Evolutionary conservation across 1,140 invertebrate genomes (phyloP).

Genomic region (Sycobia sp.): DNA sequence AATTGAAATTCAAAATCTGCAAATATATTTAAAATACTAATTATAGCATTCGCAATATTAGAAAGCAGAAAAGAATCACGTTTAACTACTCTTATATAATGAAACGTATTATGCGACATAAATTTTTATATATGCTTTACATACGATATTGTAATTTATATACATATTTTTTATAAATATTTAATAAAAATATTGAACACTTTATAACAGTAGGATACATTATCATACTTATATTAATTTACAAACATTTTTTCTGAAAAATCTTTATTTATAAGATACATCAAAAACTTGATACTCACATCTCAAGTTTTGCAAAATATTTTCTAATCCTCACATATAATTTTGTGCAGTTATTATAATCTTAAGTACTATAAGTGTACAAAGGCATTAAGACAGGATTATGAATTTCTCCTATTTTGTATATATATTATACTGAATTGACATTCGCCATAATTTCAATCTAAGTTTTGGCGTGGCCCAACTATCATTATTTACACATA

Average conservation of each 20-base stretch:
- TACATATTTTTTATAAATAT: slow-evolving; percentile 62
- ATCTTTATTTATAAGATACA: slow-evolving; percentile 41
- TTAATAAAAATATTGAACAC: slow-evolving; percentile 53
- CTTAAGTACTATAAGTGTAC: slow-evolving; percentile 40
- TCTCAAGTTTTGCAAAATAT: slow-evolving; percentile 27
- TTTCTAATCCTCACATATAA: slow-evolving; percentile 37
- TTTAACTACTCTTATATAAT: too few species aligned
- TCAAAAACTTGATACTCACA: slow-evolving; percentile 35
- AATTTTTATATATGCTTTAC: slow-evolving; percentile 50
- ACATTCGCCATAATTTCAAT: slow-evolving; percentile 4
- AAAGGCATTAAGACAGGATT: slow-evolving; percentile 26
- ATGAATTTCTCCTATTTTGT: slow-evolving; percentile 11
- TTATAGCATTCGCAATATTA: too few species aligned
- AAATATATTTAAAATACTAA: too few species aligned
- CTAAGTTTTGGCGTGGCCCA: neutral
- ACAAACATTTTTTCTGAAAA: slow-evolving; percentile 36
- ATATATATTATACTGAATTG: slow-evolving; percentile 2
- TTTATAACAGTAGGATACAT: slow-evolving; percentile 16
- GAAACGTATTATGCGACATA: too few species aligned
- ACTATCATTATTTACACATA: slow-evolving; percentile 31
- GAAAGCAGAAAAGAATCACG: neutral
- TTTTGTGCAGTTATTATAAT: slow-evolving; percentile 38
- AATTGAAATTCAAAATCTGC: neutral
- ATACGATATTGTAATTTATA: slow-evolving; percentile 54
- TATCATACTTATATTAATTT: slow-evolving; percentile 15